phyloP scores from a whole-genome alignment of 2,113 vertebrate genomes.

The Antechinus stuartii region DNA sequence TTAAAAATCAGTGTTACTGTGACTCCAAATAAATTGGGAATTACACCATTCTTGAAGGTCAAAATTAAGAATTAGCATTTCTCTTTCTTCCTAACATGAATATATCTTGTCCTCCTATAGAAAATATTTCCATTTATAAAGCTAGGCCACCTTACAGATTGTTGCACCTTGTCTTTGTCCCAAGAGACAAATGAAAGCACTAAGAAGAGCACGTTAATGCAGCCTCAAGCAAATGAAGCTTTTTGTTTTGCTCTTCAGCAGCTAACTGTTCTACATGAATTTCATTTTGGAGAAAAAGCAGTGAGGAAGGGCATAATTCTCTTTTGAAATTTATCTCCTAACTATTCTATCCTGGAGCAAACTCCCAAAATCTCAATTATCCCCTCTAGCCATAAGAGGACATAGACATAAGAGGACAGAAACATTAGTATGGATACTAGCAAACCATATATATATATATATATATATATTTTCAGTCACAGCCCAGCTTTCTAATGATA shows the following conservation, averaged over 20 bases:
- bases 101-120: neutral
- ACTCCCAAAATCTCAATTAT: neutral
- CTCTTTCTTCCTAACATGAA: neutral
- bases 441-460: neutral
- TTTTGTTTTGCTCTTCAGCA: conserved; percentile 23
- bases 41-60: neutral
- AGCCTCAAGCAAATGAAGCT: neutral
- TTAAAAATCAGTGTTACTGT: neutral
- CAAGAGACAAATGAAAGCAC: neutral
- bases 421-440: neutral
- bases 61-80: neutral
- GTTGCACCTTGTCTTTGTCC: neutral
- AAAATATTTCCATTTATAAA: conserved; percentile 1
- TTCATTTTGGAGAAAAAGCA: conserved; percentile 4
- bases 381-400: neutral
- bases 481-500: neutral
- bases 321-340: neutral
- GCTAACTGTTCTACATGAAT: neutral
- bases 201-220: neutral
- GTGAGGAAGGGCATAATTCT: neutral
- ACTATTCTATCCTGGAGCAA: neutral
- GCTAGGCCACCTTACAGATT: neutral
- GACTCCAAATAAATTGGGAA: neutral
- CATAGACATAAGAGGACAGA: neutral
- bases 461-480: too few relatives aligned